Evolutionary conservation across 2,888 invertebrate genomes (phyloP).

Genomic region (Stenoptilia bipunctidactyla): DNA sequence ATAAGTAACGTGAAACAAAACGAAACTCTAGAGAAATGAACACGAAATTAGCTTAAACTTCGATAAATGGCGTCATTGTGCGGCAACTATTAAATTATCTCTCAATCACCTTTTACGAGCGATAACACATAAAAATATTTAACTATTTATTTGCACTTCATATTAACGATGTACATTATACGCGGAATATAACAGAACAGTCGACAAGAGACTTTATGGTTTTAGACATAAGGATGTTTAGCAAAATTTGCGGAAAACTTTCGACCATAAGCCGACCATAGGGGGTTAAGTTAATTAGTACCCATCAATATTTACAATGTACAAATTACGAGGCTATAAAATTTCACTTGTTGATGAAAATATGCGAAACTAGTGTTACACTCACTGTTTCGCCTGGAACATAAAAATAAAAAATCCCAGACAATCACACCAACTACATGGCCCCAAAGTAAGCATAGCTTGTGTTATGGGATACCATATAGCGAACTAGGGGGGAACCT

Average conservation of each 20-base stretch:
- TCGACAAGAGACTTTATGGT: conserved; percentile 7
- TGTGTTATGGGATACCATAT: too few relatives aligned
- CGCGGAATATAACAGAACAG: neutral
- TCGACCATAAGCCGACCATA: conserved; percentile 16
- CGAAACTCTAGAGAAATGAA: too few relatives aligned
- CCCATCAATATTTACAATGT: conserved; percentile 16
- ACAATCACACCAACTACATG: too few relatives aligned
- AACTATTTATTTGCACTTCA: conserved; percentile 62
- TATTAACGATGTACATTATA: conserved; percentile 44
- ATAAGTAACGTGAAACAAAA: too few relatives aligned
- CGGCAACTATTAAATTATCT: conserved; percentile 37
- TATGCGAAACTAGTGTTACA: too few relatives aligned
- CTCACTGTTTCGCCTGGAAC: too few relatives aligned
- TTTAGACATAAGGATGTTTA: conserved; percentile 14
- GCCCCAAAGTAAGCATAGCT: too few relatives aligned
- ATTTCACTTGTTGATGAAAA: conserved; percentile 1
- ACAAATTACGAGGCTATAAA: conserved; percentile 26
- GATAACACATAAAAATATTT: conserved; percentile 65
- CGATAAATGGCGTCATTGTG: conserved; percentile 22
- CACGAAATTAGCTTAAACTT: too few relatives aligned
- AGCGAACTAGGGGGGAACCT: too few relatives aligned
- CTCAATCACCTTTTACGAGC: conserved; percentile 67
- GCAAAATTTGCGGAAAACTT: conserved; percentile 3
- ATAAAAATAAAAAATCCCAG: too few relatives aligned
- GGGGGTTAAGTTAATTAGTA: conserved; percentile 36